Base-by-base conservation (phyloP, 2,797 vertebrate species). In the Lacerta bilineata region DNA sequence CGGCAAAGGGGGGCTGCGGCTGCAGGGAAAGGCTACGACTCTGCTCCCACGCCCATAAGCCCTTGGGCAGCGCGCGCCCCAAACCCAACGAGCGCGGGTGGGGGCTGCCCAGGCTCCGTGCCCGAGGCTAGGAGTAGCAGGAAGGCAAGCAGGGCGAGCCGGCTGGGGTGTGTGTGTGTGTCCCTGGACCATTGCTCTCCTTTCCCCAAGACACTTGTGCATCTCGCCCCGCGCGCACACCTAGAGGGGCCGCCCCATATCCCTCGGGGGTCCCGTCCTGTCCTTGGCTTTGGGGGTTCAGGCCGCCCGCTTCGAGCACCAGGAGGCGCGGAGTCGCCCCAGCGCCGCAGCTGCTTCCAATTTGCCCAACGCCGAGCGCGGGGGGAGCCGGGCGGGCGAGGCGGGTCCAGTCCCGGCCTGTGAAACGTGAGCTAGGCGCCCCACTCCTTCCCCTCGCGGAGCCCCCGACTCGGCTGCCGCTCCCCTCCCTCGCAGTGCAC, bases 271-370 rank as follows among this genome's bases (percentile, higher is more conserved):
- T 20, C n/a, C 46, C 74, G 2, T 15, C 50, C 11, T 13, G 50
- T 50, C 50, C 50, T 1, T 13, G 50, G 50, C 50, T 50, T 50
- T 6, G 50, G 8, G 39, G 55, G 27, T 15, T 23, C 7, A 7
- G 75, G 20, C 59, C 13, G 80, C 18, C 68, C 55, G 80, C 43
- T 69, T 78, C 43, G 78, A 43, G 86, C 79, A 39, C 36, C 50
- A 64, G 87, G 84, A 89, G 89, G 91, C 90, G 93, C 88, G 83
- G 90, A 93, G 92, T 95, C 92, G 92, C 94, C 90, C 89, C 96
- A 97, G 96, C 92, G 91, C 94, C 90, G 87, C 97, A 97, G 97
- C 97, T 97, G 97, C 95, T 97, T 97, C 95, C 95, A 96, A 96
- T 97, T 97, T 97, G 92, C 93, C 91, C 95, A 94, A 92, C 87